These are phyloP conservation scores for Diarsia brunnea DNA, from an alignment of 2,888 invertebrate genomes.

Conservation along the genomic window DNA sequence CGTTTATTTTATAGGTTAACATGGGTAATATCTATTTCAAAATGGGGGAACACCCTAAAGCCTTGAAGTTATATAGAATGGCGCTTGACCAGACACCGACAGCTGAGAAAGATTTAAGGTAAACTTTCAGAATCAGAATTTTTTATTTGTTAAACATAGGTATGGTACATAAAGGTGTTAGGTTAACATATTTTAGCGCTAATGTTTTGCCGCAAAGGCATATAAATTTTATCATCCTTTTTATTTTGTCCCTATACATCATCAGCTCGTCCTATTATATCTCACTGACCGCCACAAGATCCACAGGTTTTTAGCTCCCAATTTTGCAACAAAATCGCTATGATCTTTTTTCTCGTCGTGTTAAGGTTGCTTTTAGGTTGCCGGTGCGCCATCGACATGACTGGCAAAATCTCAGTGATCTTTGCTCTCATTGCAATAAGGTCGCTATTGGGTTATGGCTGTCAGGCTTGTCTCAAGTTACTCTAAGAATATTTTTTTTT, in stretches of 20 bases:
- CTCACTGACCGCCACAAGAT: not conserved
- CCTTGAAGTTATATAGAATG: constrained; percentile 99
- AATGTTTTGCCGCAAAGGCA: too few relatives aligned
- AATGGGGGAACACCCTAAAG: constrained; percentile 98
- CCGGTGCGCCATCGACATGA: not conserved
- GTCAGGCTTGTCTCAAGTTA: not conserved
- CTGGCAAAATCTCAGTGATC: not conserved
- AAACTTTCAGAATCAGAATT: too few relatives aligned
- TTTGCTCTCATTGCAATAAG: not conserved
- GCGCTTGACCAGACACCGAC: constrained; percentile 99
- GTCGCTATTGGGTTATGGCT: not conserved
- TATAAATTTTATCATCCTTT: too few relatives aligned
- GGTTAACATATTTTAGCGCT: too few relatives aligned
- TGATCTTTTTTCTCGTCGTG: not conserved
- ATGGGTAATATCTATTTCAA: constrained; percentile 99
- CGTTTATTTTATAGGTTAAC: constrained; percentile 91
- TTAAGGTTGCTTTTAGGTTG: not conserved
- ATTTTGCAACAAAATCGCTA: not conserved
- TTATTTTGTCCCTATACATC: not conserved
- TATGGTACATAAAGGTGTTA: too few relatives aligned
- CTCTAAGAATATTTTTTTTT: constrained; percentile 8
- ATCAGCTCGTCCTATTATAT: not conserved
- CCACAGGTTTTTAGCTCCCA: not conserved
- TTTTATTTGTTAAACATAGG: too few relatives aligned
- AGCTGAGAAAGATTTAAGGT: constrained; percentile 97